Percentiles rank a stretch among this genome's conserved stretches.
Conservation (phyloP, 2,113 vertebrate species). For the Hepsetus odoe region DNA sequence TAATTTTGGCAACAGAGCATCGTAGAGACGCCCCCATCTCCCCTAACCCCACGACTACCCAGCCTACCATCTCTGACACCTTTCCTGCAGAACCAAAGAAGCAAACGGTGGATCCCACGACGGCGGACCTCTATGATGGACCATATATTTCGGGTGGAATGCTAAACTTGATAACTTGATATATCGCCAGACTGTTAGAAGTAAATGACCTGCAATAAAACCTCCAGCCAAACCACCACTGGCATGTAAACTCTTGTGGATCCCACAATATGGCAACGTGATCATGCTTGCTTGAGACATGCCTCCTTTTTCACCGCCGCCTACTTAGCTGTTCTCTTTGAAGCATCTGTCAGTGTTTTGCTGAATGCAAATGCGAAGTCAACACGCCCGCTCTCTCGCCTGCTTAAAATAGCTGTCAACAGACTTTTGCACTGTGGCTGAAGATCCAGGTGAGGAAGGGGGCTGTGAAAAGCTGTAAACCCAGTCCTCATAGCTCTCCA, state of each 20-base stretch:
- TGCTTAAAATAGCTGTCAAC: neutral
- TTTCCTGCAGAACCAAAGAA: no score
- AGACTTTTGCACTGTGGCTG: neutral
- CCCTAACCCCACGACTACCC: no score
- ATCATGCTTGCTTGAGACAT: neutral
- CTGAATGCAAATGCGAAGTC: neutral
- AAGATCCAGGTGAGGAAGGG: neutral
- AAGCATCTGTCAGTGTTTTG: slow-evolving; percentile 11
- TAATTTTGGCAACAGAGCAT: no score
- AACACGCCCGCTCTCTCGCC: neutral
- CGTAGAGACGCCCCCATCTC: no score
- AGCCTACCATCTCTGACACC: no score
- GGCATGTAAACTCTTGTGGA: neutral
- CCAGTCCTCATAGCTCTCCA: no score
- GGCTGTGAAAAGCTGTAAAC: neutral
- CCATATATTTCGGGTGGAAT: no score
- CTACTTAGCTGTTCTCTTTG: neutral
- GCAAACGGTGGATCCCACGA: no score
- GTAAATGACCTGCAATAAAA: neutral
- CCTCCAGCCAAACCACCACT: neutral
- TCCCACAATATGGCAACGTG: neutral
- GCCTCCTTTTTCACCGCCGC: neutral
- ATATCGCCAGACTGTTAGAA: neutral
- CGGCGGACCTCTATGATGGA: no score
- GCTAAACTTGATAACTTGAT: neutral